Percentiles rank a stretch among this genome's conserved stretches.
Evolutionary conservation across 2,113 vertebrate genomes (phyloP).

Genomic region (Gnathonemus echidnorhynchus): DNA sequence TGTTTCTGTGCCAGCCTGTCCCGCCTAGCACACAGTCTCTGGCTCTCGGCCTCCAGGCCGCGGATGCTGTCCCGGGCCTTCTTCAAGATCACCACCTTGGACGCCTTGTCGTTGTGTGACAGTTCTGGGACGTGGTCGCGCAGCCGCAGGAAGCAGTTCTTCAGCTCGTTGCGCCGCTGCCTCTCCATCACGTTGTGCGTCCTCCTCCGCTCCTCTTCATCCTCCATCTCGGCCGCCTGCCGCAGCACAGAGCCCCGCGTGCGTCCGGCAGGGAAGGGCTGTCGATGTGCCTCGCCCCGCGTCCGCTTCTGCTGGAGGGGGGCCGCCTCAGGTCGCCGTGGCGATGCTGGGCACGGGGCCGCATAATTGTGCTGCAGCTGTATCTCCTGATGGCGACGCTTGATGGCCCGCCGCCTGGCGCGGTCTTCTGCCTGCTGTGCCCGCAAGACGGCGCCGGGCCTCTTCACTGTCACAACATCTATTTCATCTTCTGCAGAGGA

Average conservation of each 20-base stretch:
- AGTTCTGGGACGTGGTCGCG: slow-evolving; percentile 66
- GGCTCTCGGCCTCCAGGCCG: slow-evolving; percentile 48
- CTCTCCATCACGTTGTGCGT: slow-evolving; percentile 73
- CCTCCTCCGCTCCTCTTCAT: slow-evolving; percentile 61
- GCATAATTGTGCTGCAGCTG: slow-evolving; percentile 72
- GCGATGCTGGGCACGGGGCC: slow-evolving; percentile 57
- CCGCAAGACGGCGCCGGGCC: slow-evolving; percentile 38
- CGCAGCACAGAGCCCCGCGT: slow-evolving; percentile 14
- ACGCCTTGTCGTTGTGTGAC: slow-evolving; percentile 66
- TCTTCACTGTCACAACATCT: slow-evolving; percentile 62
- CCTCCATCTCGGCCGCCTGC: slow-evolving; percentile 43
- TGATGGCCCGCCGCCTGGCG: slow-evolving; percentile 33
- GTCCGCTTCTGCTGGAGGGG: slow-evolving; percentile 42
- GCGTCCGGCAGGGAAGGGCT: slow-evolving; percentile 27
- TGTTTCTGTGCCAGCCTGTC: slow-evolving; percentile 50
- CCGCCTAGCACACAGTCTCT: slow-evolving; percentile 38
- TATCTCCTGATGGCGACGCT: slow-evolving; percentile 57
- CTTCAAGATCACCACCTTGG: slow-evolving; percentile 69
- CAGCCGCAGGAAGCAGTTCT: slow-evolving; percentile 64
- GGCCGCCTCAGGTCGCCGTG: slow-evolving; percentile 16
- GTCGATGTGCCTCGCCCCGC: not conserved
- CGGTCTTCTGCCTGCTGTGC: slow-evolving; percentile 26
- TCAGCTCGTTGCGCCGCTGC: slow-evolving; percentile 66
- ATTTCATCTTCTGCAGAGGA: slow-evolving; percentile 66
- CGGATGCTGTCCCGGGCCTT: slow-evolving; percentile 63